Evolutionary conservation across 2,113 vertebrate genomes (phyloP), one percentile per base, ranked within the genome.

Genomic region (Brienomyrus brachyistius): DNA sequence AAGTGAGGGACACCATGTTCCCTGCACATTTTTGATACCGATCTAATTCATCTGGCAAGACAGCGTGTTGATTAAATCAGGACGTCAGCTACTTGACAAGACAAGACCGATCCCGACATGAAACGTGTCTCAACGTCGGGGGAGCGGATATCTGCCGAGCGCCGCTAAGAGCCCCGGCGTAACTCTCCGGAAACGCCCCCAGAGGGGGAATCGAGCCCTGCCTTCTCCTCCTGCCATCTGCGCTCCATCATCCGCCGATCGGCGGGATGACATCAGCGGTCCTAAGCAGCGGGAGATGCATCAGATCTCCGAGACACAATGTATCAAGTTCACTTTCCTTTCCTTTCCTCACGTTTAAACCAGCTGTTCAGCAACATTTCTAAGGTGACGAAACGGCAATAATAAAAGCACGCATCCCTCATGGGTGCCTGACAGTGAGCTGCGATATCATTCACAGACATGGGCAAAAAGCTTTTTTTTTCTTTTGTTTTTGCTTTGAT

Each of bases 51-150:
- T 95, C 93, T 96, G 95, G 95, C 95, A 95, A 95, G 92, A 93
- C 91, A 91, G 95, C 94, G 95, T 95, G 95, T 95, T 96, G 96
- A 96, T 96, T 95, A 95, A 95, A 96, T 96, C 95, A 94, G 95
- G 95, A 94, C 93, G 77, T 82, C 77, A 82, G 77, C 77, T 15
- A 82, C 77, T 45, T 82, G 77, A 82, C 95, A 94, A 95, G 95
- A 96, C 94, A 91, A 94, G 95, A 94, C 95, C 91, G 91, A 94
- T 93, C 92, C 93, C 90, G 92, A 93, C 93, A 91, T 91, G 82
- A 94, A 94, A 95, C 94, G 93, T 95, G 95, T 96, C 94, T 94
- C 94, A 95, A 95, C 94, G 95, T 70, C 91, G 88, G 17, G 74
- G 82, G 92, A 93, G 92, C 87, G 93, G 94, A 95, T 94, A 95